These are phyloP conservation scores for Alexandromys fortis DNA, from an alignment of 2,113 vertebrate genomes.

Conservation along the genomic window DNA sequence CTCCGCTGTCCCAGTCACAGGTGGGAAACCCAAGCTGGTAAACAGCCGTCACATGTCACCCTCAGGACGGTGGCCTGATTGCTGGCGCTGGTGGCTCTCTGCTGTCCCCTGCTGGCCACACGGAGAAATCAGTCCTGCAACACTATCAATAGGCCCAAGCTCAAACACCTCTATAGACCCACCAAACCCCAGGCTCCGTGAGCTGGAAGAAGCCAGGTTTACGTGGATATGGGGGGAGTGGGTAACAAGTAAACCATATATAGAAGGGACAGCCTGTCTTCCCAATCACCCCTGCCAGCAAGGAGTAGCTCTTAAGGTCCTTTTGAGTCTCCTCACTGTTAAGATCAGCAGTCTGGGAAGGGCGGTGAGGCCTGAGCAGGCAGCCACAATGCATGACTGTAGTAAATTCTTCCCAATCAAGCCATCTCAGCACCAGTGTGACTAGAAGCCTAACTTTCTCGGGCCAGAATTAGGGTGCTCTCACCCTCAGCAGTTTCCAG, in stretches of 20 bases:
- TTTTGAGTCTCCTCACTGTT: background rate
- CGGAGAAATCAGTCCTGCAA: fast-evolving
- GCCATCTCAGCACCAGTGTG: background rate
- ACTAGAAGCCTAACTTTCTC: background rate
- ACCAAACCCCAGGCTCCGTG: fast-evolving
- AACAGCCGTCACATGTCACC: fast-evolving
- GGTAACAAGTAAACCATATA: fast-evolving
- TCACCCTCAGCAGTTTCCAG: background rate
- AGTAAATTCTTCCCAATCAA: background rate
- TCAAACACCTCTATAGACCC: fast-evolving
- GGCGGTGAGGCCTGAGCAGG: background rate
- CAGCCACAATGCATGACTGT: background rate
- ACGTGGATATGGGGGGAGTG: fast-evolving
- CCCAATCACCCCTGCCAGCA: no score
- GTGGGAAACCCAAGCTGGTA: background rate
- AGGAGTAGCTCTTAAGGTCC: no score
- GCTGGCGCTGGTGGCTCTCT: background rate
- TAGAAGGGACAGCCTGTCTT: background rate
- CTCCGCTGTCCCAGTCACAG: background rate
- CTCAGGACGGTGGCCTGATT: fast-evolving
- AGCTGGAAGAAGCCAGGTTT: background rate
- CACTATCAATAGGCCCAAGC: fast-evolving
- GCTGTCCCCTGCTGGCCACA: background rate
- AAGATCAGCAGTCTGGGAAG: background rate
- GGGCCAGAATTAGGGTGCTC: background rate